Evolutionary conservation across 2,113 vertebrate genomes (phyloP).

Genomic region (Tylochromis polylepis): DNA sequence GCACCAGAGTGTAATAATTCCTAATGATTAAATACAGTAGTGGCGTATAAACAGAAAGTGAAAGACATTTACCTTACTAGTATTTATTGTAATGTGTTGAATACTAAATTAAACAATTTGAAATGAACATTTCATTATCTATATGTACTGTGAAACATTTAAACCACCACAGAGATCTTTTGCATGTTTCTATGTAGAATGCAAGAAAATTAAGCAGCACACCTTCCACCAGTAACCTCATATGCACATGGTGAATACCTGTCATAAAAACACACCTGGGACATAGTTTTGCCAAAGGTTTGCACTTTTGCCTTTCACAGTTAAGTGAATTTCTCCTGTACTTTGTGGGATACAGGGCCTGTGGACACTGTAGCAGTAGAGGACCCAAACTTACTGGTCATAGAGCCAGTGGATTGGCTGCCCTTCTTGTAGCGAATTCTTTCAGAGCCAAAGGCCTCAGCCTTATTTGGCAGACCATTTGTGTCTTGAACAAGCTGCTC

Average conservation of each 20-base stretch:
- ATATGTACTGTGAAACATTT: not conserved
- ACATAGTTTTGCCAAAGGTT: not conserved
- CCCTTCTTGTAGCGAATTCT: slow-evolving; percentile 6
- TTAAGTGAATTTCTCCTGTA: not conserved
- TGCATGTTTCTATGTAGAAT: not conserved
- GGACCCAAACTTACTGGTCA: not conserved
- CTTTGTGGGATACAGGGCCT: not conserved
- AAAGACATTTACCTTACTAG: not conserved
- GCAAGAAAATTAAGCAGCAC: not conserved
- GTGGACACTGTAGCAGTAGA: not conserved
- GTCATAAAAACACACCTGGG: not conserved
- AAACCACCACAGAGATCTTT: not conserved
- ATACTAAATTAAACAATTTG: not conserved
- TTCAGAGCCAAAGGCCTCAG: slow-evolving; percentile 1
- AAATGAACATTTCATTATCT: not conserved
- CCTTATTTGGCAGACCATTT: not conserved
- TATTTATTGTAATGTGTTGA: not conserved
- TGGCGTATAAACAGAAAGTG: not conserved
- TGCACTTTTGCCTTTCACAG: not conserved
- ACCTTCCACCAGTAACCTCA: not conserved
- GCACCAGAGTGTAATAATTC: no score
- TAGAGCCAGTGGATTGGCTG: not conserved
- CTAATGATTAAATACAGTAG: not conserved
- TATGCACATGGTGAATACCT: not conserved
- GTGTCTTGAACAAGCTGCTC: slow-evolving; percentile 3